phyloP scores from a whole-genome alignment of 2,113 vertebrate genomes.

The Beaufortia kweichowensis region DNA sequence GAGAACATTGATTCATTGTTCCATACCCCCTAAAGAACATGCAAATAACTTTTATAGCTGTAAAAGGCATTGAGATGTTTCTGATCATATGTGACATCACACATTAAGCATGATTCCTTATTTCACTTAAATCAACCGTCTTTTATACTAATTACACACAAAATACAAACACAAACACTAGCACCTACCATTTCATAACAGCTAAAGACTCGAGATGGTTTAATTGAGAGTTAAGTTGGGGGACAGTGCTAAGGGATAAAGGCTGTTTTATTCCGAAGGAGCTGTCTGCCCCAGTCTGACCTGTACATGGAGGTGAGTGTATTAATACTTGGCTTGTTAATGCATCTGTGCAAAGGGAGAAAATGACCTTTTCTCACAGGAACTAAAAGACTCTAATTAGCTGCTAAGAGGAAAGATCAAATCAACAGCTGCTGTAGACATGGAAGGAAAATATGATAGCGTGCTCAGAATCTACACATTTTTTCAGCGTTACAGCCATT shows the following conservation, averaged over 20 bases:
- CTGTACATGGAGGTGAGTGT: constrained; percentile 44
- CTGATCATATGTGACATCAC: too few relatives aligned
- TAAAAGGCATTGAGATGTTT: too few relatives aligned
- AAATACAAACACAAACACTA: not conserved
- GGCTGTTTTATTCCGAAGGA: constrained; percentile 20
- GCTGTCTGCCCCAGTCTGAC: constrained; percentile 35
- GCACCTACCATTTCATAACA: constrained; percentile 31
- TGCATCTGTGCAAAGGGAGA: constrained; percentile 29
- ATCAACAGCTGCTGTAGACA: constrained; percentile 40
- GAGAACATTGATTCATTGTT: too few relatives aligned
- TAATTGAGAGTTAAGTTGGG: constrained; percentile 37
- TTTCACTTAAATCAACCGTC: not conserved
- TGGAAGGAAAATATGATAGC: constrained; percentile 19
- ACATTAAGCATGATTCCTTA: too few relatives aligned
- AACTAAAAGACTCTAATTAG: constrained; percentile 51
- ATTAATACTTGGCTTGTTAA: constrained; percentile 52
- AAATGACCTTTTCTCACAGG: constrained; percentile 55
- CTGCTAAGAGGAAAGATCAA: constrained; percentile 36
- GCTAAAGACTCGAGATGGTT: constrained; percentile 23
- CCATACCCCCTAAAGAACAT: too few relatives aligned
- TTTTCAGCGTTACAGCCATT: not conserved
- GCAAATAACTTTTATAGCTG: too few relatives aligned
- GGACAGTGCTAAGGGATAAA: constrained; percentile 21
- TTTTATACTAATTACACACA: not conserved
- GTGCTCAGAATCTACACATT: constrained; percentile 4